Conservation (phyloP, 23 tunicate species). For the Halocynthia aurantium region DNA sequence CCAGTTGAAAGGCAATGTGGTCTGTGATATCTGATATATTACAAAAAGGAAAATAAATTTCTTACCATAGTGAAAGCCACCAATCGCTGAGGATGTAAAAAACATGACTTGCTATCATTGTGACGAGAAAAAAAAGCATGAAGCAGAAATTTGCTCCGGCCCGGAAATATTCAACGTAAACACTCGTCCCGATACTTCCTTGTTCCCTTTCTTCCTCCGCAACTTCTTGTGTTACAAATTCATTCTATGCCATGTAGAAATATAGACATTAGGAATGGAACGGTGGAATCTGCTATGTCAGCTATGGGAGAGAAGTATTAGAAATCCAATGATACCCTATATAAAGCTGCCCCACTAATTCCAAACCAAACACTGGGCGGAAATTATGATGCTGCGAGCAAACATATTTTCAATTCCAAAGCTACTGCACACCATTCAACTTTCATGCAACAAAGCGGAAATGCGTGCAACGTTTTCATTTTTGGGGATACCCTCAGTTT, state of each 20-base stretch:
- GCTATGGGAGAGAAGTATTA: not conserved
- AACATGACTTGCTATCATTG: conserved; percentile 24
- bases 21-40: no score
- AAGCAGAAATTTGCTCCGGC: conserved; percentile 5
- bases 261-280: no score
- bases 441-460: no score
- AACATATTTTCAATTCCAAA: no score
- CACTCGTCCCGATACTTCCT: conserved; percentile 30
- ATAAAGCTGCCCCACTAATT: not conserved
- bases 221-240: not conserved
- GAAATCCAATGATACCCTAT: not conserved
- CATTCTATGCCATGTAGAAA: not conserved
- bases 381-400: no score
- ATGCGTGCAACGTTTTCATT: no score
- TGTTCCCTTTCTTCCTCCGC: conserved; percentile 24
- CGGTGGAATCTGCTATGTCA: no score
- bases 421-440: no score
- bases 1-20: no score
- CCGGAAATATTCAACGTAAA: conserved; percentile 30
- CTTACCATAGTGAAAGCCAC: conserved; percentile 57
- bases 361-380: no score
- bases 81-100: conserved; percentile 26
- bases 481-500: no score
- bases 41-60: no score
- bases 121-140: conserved; percentile 8